These are phyloP conservation scores for Drosophila mayri DNA, from an alignment of 1,140 invertebrate genomes.

Conservation along the genomic window DNA sequence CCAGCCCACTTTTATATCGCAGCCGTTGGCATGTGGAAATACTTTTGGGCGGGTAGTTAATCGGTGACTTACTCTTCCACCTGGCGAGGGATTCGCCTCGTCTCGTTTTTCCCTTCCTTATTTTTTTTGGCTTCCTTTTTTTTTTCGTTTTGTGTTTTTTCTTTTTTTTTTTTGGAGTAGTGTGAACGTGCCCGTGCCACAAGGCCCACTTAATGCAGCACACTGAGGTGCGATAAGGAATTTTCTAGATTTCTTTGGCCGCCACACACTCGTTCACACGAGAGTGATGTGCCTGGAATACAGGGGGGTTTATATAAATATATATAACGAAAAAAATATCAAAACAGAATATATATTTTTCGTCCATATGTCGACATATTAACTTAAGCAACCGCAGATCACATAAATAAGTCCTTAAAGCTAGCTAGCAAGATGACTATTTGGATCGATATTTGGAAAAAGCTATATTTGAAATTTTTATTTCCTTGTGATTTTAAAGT, in stretches of 20 bases:
- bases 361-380: no score
- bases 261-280: conserved; percentile 23
- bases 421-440: no score
- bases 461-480: no score
- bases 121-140: not conserved
- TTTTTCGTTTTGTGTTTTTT: not conserved
- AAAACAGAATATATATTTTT: no score
- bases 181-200: conserved; percentile 73
- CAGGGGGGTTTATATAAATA: conserved; percentile 40
- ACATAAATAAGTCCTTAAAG: no score
- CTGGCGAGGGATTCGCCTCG: conserved; percentile 1
- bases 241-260: conserved; percentile 76
- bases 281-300: conserved; percentile 51
- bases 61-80: conserved; percentile 58
- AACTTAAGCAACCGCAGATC: no score
- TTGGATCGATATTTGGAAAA: no score
- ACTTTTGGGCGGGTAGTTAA: conserved; percentile 77
- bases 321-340: no score
- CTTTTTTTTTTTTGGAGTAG: conserved; percentile 21
- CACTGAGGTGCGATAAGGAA: conserved; percentile 80
- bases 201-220: conserved; percentile 77
- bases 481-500: not conserved
- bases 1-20: conserved; percentile 57
- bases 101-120: not conserved
- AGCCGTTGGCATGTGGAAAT: conserved; percentile 68